Conservation (phyloP, 2,797 vertebrate species). For the Ambastaia sidthimunki region DNA sequence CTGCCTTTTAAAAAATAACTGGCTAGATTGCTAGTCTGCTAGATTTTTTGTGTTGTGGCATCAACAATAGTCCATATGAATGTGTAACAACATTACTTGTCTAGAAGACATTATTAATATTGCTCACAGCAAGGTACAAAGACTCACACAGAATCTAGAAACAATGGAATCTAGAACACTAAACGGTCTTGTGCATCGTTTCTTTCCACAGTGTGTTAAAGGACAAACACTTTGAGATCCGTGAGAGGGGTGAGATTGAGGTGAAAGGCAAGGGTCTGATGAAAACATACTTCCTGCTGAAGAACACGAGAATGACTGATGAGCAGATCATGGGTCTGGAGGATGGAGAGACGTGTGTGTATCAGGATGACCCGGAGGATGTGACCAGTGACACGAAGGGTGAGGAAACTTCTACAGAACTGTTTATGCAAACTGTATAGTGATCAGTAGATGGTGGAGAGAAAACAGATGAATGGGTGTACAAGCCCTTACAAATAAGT, state of each 20-base stretch:
- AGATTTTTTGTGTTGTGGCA: too few species aligned
- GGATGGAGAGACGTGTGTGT: constrained; percentile 38
- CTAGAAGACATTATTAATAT: neutral
- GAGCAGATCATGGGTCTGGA: constrained; percentile 78
- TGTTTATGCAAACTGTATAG: neutral
- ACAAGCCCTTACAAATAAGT: too few species aligned
- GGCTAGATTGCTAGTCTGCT: too few species aligned
- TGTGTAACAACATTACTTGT: too few species aligned
- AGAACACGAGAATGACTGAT: constrained; percentile 72
- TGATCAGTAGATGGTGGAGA: neutral
- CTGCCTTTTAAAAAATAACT: too few species aligned
- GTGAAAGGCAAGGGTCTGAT: constrained; percentile 85
- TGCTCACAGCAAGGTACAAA: too few species aligned
- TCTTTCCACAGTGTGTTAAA: constrained; percentile 58
- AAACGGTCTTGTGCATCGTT: neutral
- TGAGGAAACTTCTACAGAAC: constrained; percentile 4
- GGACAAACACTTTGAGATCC: constrained; percentile 62
- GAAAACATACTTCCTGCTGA: constrained; percentile 80
- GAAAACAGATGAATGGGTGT: too few species aligned
- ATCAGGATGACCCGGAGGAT: constrained; percentile 47
- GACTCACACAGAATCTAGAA: too few species aligned
- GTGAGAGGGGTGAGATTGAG: constrained; percentile 76
- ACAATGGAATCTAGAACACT: neutral
- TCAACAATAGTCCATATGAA: too few species aligned
- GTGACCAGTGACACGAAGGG: neutral